These are phyloP conservation scores for Bellardia pandia DNA, from an alignment of 2,888 invertebrate species.

Conservation along the genomic window DNA sequence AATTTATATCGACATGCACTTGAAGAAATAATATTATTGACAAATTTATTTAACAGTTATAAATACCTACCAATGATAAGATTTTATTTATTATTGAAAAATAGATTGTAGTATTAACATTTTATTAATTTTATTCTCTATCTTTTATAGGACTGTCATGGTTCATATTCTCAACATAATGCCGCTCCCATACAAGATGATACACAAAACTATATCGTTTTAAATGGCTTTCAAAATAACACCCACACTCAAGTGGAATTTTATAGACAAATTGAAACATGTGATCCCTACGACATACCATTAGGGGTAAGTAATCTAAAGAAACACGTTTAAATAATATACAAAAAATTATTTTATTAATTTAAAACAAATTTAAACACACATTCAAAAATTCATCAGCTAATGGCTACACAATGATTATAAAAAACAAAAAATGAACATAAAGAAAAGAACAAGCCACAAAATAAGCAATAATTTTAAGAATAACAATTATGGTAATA, in stretches of 20 bases:
- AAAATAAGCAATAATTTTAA: slow-evolving; percentile 8
- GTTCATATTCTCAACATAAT: slow-evolving; percentile 86
- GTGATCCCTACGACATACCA: slow-evolving; percentile 90
- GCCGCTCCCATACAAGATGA: slow-evolving; percentile 90
- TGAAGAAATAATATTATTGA: slow-evolving; percentile 12
- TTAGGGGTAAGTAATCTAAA: slow-evolving; percentile 86
- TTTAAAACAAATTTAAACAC: slow-evolving; percentile 15
- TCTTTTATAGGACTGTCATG: slow-evolving; percentile 91
- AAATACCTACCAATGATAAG: slow-evolving; percentile 9
- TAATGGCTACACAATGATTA: not conserved
- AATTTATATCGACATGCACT: not conserved
- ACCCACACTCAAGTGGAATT: slow-evolving; percentile 94
- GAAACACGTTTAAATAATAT: slow-evolving; percentile 20
- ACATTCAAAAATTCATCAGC: not conserved
- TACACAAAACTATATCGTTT: slow-evolving; percentile 92
- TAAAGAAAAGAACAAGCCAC: not conserved
- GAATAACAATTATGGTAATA: not conserved
- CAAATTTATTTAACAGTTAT: not conserved
- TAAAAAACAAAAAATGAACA: slow-evolving; percentile 1
- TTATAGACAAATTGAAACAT: slow-evolving; percentile 91
- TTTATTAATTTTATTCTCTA: not conserved
- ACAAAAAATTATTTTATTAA: slow-evolving; percentile 7
- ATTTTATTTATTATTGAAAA: slow-evolving; percentile 6
- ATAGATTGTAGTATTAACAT: slow-evolving; percentile 1
- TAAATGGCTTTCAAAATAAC: slow-evolving; percentile 91